A percentile compares a stretch with the other conserved stretches of the same genome.
Evolutionary conservation across 2,113 vertebrate genomes (phyloP).

Genomic region (Myotis brandtii): DNA sequence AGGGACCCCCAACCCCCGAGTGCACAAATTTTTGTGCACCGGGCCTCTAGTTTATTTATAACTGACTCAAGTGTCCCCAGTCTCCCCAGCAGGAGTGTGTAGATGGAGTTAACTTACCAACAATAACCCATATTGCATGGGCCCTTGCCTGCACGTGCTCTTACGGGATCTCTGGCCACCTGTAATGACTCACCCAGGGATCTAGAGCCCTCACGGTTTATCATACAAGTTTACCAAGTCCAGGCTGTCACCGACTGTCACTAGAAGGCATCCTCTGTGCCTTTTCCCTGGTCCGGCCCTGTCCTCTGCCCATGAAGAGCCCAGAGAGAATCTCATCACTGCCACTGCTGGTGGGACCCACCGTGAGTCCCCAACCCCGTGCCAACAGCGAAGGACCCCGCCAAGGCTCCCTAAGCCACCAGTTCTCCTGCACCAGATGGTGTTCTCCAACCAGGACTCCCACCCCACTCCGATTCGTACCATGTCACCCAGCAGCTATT

Average conservation of each 20-base stretch:
- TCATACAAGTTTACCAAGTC: background rate
- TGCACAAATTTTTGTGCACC: too few species aligned
- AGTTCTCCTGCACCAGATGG: fast-evolving
- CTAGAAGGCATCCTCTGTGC: background rate
- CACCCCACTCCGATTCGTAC: background rate
- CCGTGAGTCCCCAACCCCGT: fast-evolving
- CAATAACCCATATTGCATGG: background rate
- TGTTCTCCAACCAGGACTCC: background rate
- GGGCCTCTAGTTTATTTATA: background rate
- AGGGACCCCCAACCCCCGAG: too few species aligned
- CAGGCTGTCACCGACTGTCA: background rate
- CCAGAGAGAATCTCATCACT: background rate
- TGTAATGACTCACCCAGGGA: background rate
- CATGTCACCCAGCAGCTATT: background rate
- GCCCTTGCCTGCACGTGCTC: background rate
- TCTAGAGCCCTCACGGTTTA: background rate
- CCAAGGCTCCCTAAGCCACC: background rate
- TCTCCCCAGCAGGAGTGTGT: background rate
- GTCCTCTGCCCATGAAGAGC: background rate
- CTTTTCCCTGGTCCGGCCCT: background rate
- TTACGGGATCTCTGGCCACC: background rate
- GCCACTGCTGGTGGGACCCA: background rate
- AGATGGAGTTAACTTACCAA: background rate
- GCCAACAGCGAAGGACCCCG: background rate
- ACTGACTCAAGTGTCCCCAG: background rate